phyloP scores from a whole-genome alignment of 2,888 invertebrate genomes.

The Acrobasis repandana region DNA sequence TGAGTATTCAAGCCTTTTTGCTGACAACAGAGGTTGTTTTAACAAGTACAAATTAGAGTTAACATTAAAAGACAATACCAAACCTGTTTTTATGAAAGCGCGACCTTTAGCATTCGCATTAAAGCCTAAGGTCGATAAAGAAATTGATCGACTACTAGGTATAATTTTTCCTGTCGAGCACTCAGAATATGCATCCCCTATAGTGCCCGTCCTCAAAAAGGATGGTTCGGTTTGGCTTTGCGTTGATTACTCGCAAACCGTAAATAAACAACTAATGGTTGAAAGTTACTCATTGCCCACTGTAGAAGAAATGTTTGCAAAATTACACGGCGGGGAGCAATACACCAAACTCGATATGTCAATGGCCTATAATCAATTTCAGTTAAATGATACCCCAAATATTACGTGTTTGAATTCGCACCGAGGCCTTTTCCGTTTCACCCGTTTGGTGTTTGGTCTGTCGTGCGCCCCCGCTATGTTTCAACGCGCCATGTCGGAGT shows the following conservation, averaged over 20 bases:
- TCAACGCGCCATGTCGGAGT: not conserved
- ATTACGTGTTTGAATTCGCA: not conserved
- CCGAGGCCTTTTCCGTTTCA: not conserved
- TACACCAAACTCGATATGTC: slow-evolving; percentile 32
- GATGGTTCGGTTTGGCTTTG: slow-evolving; percentile 31
- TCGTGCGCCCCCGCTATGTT: not conserved
- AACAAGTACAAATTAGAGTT: too few relatives aligned
- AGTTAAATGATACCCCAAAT: not conserved
- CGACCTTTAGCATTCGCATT: too few relatives aligned
- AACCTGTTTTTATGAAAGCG: too few relatives aligned
- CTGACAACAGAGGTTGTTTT: too few relatives aligned
- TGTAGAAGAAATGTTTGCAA: slow-evolving; percentile 31
- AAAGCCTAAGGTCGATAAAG: too few relatives aligned
- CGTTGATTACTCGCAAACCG: slow-evolving; percentile 31
- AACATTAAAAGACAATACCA: too few relatives aligned
- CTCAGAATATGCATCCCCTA: slow-evolving; percentile 31
- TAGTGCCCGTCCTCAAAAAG: slow-evolving; percentile 32
- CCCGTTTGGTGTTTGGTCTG: not conserved
- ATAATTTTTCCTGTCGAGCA: slow-evolving; percentile 24
- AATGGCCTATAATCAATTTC: slow-evolving; percentile 32
- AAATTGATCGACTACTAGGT: too few relatives aligned
- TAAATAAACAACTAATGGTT: slow-evolving; percentile 33
- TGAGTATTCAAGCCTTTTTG: too few relatives aligned
- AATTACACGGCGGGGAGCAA: slow-evolving; percentile 30
- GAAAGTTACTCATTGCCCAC: slow-evolving; percentile 37